Evolutionary conservation across 1,140 invertebrate genomes (phyloP), one percentile per base, ranked within the genome.

Genomic region (Drosophila yakuba): DNA sequence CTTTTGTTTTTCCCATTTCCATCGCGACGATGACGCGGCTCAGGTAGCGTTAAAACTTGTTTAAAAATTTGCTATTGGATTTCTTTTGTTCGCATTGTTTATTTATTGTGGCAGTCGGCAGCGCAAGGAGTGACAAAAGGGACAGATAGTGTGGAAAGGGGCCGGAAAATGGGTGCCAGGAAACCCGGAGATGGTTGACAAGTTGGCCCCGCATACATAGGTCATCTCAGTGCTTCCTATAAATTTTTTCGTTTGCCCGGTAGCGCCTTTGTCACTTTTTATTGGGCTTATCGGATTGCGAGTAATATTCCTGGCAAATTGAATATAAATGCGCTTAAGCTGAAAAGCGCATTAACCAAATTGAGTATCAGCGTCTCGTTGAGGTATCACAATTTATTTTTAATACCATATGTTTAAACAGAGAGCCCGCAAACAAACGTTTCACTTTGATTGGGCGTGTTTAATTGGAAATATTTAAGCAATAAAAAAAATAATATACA

Each of bases 341-440:
- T 68, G 84, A 89, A 89, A 89, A 89, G 77, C 80, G 88, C 80
- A 89, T 89, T 89, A 89, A 84, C 59, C 77, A 89, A 90, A 89
- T 89, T 89, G 77, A 81, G 89, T 88, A 88, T 43, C 68, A 41
- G n/a, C 48, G 60, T 50, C 57, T 44, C 58, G 36, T 47, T 57
- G 63, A 67, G 39, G 74, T 62, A 71, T 63, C 66, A 54, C 71
- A 73, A 80, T 74, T 88, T 73, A 86, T 73, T 80, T 82, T 51
- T 58, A 76, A 52, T 58, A 32, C 17, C 79, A 82, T 83, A 80
- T 88, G 76, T 20, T 39, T 35, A 6, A 57, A 35, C 39, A 47
- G 28, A 52, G 17, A 54, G 36, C 52, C 60, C 48, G 23, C 17
- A 15, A 61, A 45, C 17, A 15, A 61, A 45, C 17, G 10, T 39